phyloP scores from a whole-genome alignment of 2,888 invertebrate genomes.

The Drosophila villosipedis region DNA sequence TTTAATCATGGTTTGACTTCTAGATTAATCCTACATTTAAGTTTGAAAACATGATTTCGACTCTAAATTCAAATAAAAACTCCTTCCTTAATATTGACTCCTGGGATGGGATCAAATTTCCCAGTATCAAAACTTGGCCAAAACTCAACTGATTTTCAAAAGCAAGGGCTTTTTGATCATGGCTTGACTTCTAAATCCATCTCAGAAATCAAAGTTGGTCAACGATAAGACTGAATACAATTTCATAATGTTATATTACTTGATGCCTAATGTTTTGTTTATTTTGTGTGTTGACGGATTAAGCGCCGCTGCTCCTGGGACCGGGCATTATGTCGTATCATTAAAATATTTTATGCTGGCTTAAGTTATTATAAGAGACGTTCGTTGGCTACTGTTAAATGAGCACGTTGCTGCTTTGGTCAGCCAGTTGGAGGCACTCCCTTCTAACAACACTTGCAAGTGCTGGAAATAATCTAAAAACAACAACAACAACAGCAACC shows the following conservation, averaged over 20 bases:
- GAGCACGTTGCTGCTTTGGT: conserved; percentile 71
- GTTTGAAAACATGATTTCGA: not conserved
- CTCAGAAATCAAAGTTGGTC: not conserved
- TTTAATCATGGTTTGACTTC: not conserved
- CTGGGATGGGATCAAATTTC: too few relatives aligned
- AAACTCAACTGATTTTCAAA: not conserved
- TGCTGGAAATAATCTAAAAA: conserved; percentile 77
- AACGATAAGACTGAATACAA: not conserved
- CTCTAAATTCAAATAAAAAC: not conserved
- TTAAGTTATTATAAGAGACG: conserved; percentile 67
- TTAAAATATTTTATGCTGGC: conserved; percentile 75
- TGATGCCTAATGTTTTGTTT: conserved; percentile 21
- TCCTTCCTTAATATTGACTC: too few relatives aligned
- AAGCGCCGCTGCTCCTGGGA: conserved; percentile 22
- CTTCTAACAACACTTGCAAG: conserved; percentile 81
- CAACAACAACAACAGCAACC: conserved; percentile 26
- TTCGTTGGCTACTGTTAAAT: conserved; percentile 78
- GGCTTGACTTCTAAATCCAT: not conserved
- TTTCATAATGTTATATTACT: conserved; percentile 1
- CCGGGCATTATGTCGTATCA: conserved; percentile 67
- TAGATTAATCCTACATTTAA: not conserved
- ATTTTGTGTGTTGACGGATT: conserved; percentile 8
- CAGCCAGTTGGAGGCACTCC: conserved; percentile 68
- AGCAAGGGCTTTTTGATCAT: not conserved
- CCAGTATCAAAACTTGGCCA: not conserved